Evolutionary conservation across 2,113 vertebrate species (phyloP).

Genomic region (Phaethornis superciliosus): DNA sequence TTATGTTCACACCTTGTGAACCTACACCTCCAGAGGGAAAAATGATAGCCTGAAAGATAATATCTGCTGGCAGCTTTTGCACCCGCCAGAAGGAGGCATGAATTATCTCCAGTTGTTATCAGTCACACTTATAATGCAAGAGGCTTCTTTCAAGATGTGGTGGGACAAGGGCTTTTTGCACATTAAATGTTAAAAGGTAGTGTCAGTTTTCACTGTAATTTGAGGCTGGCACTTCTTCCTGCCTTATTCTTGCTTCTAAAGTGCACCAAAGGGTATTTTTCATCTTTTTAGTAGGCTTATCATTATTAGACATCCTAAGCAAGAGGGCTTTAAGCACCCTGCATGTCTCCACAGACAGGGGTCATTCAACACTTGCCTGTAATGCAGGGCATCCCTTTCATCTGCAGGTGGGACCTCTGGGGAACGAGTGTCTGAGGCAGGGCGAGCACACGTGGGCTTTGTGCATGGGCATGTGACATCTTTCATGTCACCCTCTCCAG

Average conservation of each 20-base stretch:
- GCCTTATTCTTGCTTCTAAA: neutral
- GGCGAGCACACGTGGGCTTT: fast-evolving
- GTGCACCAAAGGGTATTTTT: neutral
- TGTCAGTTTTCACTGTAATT: constrained; percentile 44
- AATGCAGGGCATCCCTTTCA: neutral
- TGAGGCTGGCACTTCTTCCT: neutral
- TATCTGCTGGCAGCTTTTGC: constrained; percentile 2
- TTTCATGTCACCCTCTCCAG: neutral
- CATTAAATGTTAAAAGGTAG: constrained; percentile 20
- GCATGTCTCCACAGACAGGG: fast-evolving
- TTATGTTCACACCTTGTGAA: neutral
- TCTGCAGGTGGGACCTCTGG: neutral
- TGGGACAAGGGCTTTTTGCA: neutral
- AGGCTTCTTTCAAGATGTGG: neutral
- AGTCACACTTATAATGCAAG: neutral
- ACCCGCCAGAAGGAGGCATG: neutral
- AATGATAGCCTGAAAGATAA: neutral
- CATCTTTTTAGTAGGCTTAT: constrained; percentile 36
- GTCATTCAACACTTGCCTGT: neutral
- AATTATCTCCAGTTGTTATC: neutral
- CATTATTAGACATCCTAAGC: neutral
- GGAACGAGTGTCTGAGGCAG: neutral
- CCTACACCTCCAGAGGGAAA: neutral
- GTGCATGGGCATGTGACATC: neutral
- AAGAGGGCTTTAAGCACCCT: neutral